Evolutionary conservation across 2,797 vertebrate species (phyloP).

Genomic region (Hoplostethus mediterraneus): DNA sequence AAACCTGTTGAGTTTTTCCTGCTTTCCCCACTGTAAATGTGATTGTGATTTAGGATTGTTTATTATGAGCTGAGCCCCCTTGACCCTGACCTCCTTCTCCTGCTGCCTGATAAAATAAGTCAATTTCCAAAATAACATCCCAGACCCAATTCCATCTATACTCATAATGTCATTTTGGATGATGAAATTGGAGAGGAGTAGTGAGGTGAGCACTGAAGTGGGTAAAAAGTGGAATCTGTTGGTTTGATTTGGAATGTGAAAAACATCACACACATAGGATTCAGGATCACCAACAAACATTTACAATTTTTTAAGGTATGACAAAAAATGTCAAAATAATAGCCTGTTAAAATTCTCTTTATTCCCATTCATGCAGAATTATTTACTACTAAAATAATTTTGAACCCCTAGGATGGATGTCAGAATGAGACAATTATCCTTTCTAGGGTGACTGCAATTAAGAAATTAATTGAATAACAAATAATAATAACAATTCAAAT

Average conservation of each 20-base stretch:
- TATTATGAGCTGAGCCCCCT: no score
- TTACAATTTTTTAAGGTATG: not conserved
- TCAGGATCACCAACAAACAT: not conserved
- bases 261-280: not conserved
- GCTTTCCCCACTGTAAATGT: no score
- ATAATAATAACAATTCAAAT: not conserved
- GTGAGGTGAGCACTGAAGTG: not conserved
- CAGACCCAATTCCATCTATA: no score
- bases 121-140: no score
- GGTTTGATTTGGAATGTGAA: not conserved
- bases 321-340: conserved; percentile 15
- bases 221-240: conserved; percentile 23
- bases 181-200: not conserved
- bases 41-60: no score
- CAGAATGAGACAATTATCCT: conserved; percentile 3
- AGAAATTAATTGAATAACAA: conserved; percentile 8
- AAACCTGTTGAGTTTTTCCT: no score
- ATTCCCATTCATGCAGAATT: conserved; percentile 45
- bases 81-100: no score
- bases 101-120: no score
- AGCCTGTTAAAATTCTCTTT: conserved; percentile 42
- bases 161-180: not conserved
- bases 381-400: conserved; percentile 42
- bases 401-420: conserved; percentile 7
- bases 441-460: not conserved